These are phyloP conservation scores for Brachyptera putata DNA, from an alignment of 2,888 invertebrate species.

Conservation along the genomic window DNA sequence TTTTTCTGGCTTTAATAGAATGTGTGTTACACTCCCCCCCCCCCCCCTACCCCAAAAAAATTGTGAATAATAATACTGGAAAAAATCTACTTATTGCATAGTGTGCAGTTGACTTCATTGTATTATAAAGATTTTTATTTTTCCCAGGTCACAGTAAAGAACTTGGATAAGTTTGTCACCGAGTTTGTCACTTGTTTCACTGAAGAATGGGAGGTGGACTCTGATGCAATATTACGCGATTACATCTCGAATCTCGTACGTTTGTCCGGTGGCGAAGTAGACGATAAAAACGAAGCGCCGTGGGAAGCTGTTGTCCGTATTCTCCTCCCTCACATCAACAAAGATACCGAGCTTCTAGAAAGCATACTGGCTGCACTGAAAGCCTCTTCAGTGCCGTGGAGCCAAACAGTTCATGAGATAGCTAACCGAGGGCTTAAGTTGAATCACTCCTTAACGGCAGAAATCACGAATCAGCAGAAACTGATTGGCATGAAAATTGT, in stretches of 20 bases:
- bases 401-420: slow-evolving; percentile 39
- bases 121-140: neutral
- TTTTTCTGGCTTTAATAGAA: too few relatives aligned
- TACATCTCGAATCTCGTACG: slow-evolving; percentile 43
- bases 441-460: slow-evolving; percentile 42
- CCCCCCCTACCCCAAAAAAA: too few relatives aligned
- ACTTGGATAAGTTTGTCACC: slow-evolving; percentile 34
- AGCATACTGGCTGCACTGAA: slow-evolving; percentile 41
- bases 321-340: slow-evolving; percentile 40
- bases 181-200: slow-evolving; percentile 45
- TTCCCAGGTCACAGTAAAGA: neutral
- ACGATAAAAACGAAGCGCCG: slow-evolving; percentile 40
- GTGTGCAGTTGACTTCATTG: too few relatives aligned
- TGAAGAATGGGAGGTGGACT: slow-evolving; percentile 44
- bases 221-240: slow-evolving; percentile 44
- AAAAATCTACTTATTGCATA: too few relatives aligned
- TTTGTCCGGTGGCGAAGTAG: slow-evolving; percentile 41
- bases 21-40: too few relatives aligned
- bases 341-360: slow-evolving; percentile 38
- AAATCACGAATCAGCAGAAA: slow-evolving; percentile 43
- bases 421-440: slow-evolving; percentile 39
- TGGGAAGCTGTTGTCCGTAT: slow-evolving; percentile 42
- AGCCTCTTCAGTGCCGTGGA: slow-evolving; percentile 46
- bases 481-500: slow-evolving; percentile 46
- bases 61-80: too few relatives aligned